Evolutionary conservation across 2,797 vertebrate genomes (phyloP).

Genomic region (Microtus obscurus): DNA sequence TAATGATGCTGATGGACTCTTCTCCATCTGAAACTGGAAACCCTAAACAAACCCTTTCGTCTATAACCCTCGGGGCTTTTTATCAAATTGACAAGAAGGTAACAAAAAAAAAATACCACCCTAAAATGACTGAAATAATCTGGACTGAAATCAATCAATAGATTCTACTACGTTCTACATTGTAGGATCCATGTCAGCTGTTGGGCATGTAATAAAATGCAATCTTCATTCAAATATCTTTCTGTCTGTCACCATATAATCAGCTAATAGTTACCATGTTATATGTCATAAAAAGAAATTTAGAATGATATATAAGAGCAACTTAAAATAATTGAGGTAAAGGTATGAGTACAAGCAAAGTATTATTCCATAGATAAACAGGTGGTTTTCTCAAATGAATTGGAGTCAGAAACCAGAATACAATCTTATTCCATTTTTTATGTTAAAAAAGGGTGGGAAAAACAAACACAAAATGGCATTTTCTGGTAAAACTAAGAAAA

Average conservation of each 20-base stretch:
- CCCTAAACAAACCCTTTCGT: neutral
- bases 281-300: neutral
- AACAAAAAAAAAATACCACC: neutral
- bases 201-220: neutral
- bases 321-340: neutral
- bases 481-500: neutral
- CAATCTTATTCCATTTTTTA: neutral
- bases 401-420: neutral
- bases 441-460: neutral
- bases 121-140: neutral
- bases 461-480: neutral
- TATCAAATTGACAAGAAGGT: no score
- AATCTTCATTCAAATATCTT: neutral
- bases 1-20: neutral
- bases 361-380: neutral
- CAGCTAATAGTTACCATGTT: neutral
- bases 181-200: neutral
- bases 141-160: conserved; percentile 12
- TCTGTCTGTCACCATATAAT: neutral
- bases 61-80: neutral
- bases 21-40: neutral
- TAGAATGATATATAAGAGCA: neutral
- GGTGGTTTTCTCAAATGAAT: neutral
- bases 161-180: neutral
- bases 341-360: neutral